Base-by-base conservation (phyloP, 2,888 invertebrate species). In the Callyntrura sp. region DNA sequence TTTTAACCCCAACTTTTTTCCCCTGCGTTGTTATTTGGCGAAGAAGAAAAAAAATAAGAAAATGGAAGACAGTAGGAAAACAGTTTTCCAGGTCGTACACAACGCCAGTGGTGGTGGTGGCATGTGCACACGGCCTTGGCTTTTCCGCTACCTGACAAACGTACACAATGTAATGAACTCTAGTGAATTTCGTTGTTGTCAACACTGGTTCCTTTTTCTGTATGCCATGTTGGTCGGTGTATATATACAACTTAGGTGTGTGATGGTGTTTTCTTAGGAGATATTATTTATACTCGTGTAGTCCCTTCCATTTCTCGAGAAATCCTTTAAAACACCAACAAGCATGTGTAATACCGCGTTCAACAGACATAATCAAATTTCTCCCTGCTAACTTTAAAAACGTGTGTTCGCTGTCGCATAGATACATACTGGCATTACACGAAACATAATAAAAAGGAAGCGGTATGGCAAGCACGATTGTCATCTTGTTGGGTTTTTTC, bases 321-420 rank as follows among this genome's bases (percentile, higher is more conserved):
- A 51, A n/a, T n/a, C n/a, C n/a, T n/a, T n/a, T n/a, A 81, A 60
- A 43, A 81, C 23, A 9, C 62, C 82, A 20, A 68, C 82, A 65
- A 48, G 45, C 65, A 45, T 25, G 25, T 76, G 60, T 60, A 51
- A 73, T 45, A n/a, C 76, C 45, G 55, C 85, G 12, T 78, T 45
- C 85, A 85, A 23, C 78, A 86, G 78, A 86, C 85, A 65, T 86
- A 86, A 86, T 86, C 85, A 86, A 78, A 86, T 86, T 86, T 86
- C 73, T 86, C 57, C 35, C 57, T n/a, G n/a, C 76, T n/a, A n/a
- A 25, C 43, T 35, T 84, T 70, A 55, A 51, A 84, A 70, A 68
- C 51, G 70, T 84, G 84, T 25, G 43, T 45, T 82, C 8, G 60
- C 35, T 60, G 60, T 78, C 60, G 35, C 60, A 17, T 1, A 43